Percentiles rank a stretch among this genome's conserved stretches.
Conservation (phyloP, 2,113 vertebrate genomes). For the Rhinolophus ferrumequinum region DNA sequence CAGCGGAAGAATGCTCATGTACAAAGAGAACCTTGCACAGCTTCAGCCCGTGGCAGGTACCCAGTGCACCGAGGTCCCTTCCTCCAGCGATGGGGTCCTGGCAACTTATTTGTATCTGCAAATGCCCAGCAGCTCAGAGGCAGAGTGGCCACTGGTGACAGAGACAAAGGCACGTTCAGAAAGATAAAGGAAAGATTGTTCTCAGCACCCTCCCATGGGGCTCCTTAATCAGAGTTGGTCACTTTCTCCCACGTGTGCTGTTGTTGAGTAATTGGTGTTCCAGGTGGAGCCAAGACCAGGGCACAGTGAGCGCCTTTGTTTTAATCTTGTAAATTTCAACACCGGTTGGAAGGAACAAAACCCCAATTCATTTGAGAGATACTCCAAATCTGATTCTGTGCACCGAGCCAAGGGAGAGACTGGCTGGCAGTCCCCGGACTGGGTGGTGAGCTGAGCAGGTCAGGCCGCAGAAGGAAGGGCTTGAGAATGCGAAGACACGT, state of each 20-base stretch:
- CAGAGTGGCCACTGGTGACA: background rate
- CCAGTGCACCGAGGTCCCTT: accelerated
- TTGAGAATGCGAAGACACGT: background rate
- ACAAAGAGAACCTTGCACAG: too few relatives aligned
- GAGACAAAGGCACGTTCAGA: background rate
- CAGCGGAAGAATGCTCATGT: background rate
- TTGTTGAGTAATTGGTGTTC: slow-evolving; percentile 51
- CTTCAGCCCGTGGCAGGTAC: accelerated
- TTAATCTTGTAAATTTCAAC: slow-evolving; percentile 64
- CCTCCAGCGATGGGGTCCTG: background rate
- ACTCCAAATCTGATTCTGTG: background rate
- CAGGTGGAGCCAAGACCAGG: slow-evolving; percentile 58
- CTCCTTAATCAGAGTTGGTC: slow-evolving; percentile 13
- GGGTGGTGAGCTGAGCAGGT: background rate
- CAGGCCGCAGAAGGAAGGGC: background rate
- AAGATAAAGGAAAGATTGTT: slow-evolving; percentile 37
- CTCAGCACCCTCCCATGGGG: background rate
- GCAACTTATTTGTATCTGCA: background rate
- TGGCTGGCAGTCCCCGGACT: background rate
- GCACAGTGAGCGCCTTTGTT: slow-evolving; percentile 72
- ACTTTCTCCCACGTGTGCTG: background rate
- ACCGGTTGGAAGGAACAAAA: slow-evolving; percentile 67
- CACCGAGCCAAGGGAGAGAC: background rate
- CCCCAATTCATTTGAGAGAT: slow-evolving; percentile 57
- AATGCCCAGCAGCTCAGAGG: background rate